These are phyloP conservation scores for Chironomus tentans DNA, from an alignment of 2,888 invertebrate genomes.

Conservation along the genomic window DNA sequence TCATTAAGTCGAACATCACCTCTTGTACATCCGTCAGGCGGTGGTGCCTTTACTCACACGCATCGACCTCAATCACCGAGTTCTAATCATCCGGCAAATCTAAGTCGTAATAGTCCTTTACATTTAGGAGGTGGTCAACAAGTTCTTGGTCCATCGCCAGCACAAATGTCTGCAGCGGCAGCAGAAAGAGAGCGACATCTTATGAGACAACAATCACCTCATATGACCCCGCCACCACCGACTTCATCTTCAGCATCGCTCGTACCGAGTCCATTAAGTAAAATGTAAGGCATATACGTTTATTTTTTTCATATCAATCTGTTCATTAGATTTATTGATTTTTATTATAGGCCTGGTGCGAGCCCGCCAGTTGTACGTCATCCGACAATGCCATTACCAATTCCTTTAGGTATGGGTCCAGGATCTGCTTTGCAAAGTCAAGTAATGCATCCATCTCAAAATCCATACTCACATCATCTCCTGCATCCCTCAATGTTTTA, in stretches of 20 bases:
- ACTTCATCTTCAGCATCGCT: constrained; percentile 42
- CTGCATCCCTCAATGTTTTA: constrained; percentile 62
- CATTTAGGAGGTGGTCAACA: constrained; percentile 43
- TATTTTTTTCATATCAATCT: no score
- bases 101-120: constrained; percentile 42
- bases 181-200: constrained; percentile 42
- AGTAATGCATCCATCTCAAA: constrained; percentile 66
- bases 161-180: constrained; percentile 34
- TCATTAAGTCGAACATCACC: constrained; percentile 42
- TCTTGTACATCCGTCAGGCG: constrained; percentile 17
- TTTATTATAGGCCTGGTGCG: constrained; percentile 44
- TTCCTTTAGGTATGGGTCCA: constrained; percentile 39
- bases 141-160: constrained; percentile 38
- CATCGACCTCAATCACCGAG: constrained; percentile 42
- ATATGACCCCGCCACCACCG: constrained; percentile 44
- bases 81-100: constrained; percentile 36
- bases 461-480: constrained; percentile 58
- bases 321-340: constrained; percentile 40
- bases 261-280: constrained; percentile 42
- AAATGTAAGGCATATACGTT: constrained; percentile 35
- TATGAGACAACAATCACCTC: constrained; percentile 42
- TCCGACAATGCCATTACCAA: constrained; percentile 43
- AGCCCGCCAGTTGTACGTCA: constrained; percentile 48
- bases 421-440: constrained; percentile 47
- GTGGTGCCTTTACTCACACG: constrained; percentile 29